A percentile compares a stretch with the other conserved stretches of the same genome.
These are phyloP conservation scores for Dione juno DNA, from an alignment of 2,888 invertebrate genomes.

Conservation along the genomic window DNA sequence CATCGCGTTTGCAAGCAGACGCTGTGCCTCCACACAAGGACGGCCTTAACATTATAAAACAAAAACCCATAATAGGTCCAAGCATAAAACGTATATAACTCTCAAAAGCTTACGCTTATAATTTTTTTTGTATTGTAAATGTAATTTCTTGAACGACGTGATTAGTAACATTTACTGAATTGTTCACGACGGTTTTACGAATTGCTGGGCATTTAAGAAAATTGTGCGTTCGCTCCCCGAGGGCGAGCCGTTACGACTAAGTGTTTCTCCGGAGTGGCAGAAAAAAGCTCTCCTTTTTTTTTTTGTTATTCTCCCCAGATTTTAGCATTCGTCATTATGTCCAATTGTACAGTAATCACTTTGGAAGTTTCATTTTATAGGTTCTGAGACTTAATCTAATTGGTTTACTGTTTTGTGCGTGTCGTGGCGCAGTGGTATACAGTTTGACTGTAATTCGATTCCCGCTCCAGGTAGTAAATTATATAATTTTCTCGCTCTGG, in stretches of 20 bases:
- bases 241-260: conserved; percentile 28
- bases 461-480: too few relatives aligned
- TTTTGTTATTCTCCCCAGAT: not conserved
- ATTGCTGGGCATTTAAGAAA: conserved; percentile 30
- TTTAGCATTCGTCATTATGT: conserved; percentile 20
- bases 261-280: conserved; percentile 26
- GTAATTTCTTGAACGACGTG: conserved; percentile 30
- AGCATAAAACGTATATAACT: not conserved
- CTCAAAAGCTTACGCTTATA: not conserved
- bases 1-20: too few relatives aligned
- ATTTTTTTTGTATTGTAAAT: conserved; percentile 13
- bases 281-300: conserved; percentile 25
- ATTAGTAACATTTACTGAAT: conserved; percentile 34
- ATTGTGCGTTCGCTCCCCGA: conserved; percentile 29
- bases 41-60: too few relatives aligned
- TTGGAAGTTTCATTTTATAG: conserved; percentile 24
- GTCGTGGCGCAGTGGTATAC: too few relatives aligned
- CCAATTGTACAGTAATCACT: conserved; percentile 21
- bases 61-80: too few relatives aligned
- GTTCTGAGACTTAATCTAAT: conserved; percentile 13
- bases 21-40: too few relatives aligned
- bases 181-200: conserved; percentile 28
- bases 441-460: too few relatives aligned
- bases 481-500: too few relatives aligned
- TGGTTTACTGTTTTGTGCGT: not conserved